Conservation (phyloP, 2,113 vertebrate species). For the Phalacrocorax brasilianus region DNA sequence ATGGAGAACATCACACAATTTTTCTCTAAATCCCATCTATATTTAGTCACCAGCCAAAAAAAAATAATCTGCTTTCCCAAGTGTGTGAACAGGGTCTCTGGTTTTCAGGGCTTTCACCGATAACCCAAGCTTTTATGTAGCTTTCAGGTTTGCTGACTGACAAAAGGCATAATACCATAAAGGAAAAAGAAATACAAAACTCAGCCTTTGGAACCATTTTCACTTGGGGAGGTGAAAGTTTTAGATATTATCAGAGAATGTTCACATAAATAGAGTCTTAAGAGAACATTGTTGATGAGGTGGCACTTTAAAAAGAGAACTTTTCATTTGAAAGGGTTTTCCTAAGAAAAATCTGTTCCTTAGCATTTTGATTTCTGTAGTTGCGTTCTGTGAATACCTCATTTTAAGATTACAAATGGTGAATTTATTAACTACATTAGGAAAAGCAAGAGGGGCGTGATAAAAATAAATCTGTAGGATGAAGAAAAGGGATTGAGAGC, state of each 20-base stretch:
- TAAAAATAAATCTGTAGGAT: background rate
- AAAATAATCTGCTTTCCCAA: background rate
- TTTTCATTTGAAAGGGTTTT: background rate
- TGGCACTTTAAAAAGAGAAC: background rate
- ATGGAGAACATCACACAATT: background rate
- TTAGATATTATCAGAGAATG: background rate
- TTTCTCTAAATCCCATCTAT: background rate
- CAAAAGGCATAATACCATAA: background rate
- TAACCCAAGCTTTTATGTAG: background rate
- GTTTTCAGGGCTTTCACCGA: background rate
- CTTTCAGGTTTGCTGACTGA: background rate
- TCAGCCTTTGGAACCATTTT: background rate
- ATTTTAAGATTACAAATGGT: background rate
- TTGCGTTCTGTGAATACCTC: background rate
- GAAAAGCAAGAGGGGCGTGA: background rate
- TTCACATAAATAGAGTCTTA: background rate
- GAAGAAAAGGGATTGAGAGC: background rate
- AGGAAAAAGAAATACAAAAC: background rate
- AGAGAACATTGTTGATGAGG: background rate
- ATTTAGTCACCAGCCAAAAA: background rate
- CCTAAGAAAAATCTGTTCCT: background rate
- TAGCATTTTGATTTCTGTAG: background rate
- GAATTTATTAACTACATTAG: background rate
- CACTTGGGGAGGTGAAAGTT: background rate
- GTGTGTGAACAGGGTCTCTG: accelerated